These are phyloP conservation scores for Oasisia sp. DNA, from an alignment of 2,888 invertebrate species.

Conservation along the genomic window DNA sequence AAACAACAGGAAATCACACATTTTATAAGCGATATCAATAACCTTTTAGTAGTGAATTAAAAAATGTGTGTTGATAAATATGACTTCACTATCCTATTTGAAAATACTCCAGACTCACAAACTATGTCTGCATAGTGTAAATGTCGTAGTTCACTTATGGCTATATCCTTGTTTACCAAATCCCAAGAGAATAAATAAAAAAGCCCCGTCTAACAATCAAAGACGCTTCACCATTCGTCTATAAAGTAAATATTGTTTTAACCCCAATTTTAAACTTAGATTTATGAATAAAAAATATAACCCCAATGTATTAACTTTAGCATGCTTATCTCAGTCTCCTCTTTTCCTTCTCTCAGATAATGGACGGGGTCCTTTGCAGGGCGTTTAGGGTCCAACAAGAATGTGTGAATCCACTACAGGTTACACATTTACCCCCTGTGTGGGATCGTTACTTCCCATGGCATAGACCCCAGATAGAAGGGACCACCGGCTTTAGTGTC, in stretches of 20 bases:
- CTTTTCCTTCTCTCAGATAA: no score
- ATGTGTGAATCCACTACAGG: no score
- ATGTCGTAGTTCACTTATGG: no score
- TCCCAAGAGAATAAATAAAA: background rate
- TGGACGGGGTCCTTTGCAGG: no score
- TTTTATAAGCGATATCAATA: background rate
- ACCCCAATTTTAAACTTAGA: background rate
- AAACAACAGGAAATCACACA: background rate
- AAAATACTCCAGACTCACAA: background rate
- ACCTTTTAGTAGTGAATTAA: no score
- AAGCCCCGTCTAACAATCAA: background rate
- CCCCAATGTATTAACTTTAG: background rate
- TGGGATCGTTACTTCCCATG: no score
- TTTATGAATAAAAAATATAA: background rate
- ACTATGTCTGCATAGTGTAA: background rate
- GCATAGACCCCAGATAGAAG: no score
- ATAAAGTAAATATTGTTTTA: background rate
- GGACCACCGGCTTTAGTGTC: no score
- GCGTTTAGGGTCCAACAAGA: no score
- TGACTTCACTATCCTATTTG: background rate
- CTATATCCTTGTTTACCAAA: background rate
- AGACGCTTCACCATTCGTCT: background rate
- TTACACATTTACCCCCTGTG: no score
- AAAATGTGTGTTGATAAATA: no score
- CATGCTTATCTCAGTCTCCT: background rate